Conservation (phyloP, 2,797 vertebrate species). For the Enteromius anoplus region DNA sequence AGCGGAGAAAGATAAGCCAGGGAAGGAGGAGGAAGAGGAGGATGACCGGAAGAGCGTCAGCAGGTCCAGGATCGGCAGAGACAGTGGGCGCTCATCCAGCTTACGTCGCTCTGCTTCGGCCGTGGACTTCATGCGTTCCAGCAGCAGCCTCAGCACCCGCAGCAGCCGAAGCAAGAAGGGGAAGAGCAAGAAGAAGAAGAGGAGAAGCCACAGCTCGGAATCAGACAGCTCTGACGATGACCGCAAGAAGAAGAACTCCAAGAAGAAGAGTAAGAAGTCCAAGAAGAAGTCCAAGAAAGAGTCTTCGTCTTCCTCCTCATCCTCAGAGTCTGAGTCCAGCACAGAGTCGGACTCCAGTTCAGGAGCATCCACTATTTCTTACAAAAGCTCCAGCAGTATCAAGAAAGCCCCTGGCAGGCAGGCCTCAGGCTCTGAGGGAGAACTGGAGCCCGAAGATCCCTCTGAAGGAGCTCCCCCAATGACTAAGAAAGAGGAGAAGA, state of each 20-base stretch:
- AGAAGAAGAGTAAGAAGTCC: constrained; percentile 85
- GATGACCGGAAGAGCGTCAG: constrained; percentile 67
- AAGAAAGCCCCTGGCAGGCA: constrained; percentile 82
- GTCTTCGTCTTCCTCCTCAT: constrained; percentile 73
- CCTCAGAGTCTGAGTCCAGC: constrained; percentile 73
- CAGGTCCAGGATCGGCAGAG: constrained; percentile 66
- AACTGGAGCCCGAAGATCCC: constrained; percentile 44
- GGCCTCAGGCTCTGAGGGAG: constrained; percentile 64
- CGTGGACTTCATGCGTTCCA: constrained; percentile 77
- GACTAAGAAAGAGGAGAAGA: constrained; percentile 86
- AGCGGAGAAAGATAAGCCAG: constrained; percentile 68
- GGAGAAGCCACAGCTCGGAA: constrained; percentile 70
- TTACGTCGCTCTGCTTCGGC: constrained; percentile 86
- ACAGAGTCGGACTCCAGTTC: constrained; percentile 83
- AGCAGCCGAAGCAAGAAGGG: constrained; percentile 65
- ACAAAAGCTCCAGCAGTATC: constrained; percentile 87
- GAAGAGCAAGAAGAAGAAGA: constrained; percentile 77
- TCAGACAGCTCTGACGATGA: constrained; percentile 74
- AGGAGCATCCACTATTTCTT: constrained; percentile 85
- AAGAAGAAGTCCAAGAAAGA: constrained; percentile 83
- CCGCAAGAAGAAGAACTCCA: constrained; percentile 74
- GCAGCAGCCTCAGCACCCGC: constrained; percentile 72
- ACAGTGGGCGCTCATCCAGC: constrained; percentile 62
- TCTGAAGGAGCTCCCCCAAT: constrained; percentile 59
- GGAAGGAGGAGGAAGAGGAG: constrained; percentile 60